These are phyloP conservation scores for Paralichthys olivaceus DNA, from an alignment of 2,113 vertebrate genomes.

Conservation along the genomic window DNA sequence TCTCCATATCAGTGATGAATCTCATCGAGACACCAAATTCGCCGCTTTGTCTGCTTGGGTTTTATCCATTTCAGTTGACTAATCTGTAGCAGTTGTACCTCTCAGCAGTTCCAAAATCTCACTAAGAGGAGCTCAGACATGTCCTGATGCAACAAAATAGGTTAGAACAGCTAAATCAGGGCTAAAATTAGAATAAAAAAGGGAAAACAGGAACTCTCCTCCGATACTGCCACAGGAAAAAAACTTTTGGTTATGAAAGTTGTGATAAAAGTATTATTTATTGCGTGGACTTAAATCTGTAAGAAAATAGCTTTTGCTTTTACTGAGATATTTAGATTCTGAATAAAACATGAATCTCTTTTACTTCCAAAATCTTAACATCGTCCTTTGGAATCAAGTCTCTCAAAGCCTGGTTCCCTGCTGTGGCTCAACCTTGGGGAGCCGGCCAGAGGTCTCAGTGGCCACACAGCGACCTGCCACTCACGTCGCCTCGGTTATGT, in stretches of 20 bases:
- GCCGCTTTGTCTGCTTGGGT: slow-evolving; percentile 9
- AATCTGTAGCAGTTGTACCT: slow-evolving; percentile 39
- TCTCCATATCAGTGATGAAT: slow-evolving; percentile 15
- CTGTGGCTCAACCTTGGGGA: slow-evolving; percentile 37
- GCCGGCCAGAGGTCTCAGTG: slow-evolving; percentile 38
- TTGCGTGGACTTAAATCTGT: not conserved
- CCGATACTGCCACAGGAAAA: slow-evolving; percentile 8
- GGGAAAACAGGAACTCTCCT: slow-evolving; percentile 3
- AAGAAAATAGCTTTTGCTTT: not conserved
- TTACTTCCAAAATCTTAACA: not conserved
- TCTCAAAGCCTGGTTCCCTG: slow-evolving; percentile 31
- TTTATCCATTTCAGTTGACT: slow-evolving; percentile 44
- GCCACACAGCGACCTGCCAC: slow-evolving; percentile 36
- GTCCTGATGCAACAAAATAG: slow-evolving; percentile 40
- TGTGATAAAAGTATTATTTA: not conserved
- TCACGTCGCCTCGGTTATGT: slow-evolving; percentile 55
- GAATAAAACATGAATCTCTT: slow-evolving; percentile 2
- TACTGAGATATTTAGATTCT: not conserved
- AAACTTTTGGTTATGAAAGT: not conserved
- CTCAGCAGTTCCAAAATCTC: slow-evolving; percentile 29
- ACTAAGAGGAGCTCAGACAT: slow-evolving; percentile 50
- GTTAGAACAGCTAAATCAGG: slow-evolving; percentile 29
- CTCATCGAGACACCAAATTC: not conserved
- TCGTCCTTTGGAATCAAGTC: not conserved
- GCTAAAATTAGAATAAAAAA: slow-evolving; percentile 50